Percentiles rank a stretch among this genome's conserved stretches.
Evolutionary conservation across 2,113 vertebrate genomes (phyloP).

Genomic region (Cynoglossus semilaevis): DNA sequence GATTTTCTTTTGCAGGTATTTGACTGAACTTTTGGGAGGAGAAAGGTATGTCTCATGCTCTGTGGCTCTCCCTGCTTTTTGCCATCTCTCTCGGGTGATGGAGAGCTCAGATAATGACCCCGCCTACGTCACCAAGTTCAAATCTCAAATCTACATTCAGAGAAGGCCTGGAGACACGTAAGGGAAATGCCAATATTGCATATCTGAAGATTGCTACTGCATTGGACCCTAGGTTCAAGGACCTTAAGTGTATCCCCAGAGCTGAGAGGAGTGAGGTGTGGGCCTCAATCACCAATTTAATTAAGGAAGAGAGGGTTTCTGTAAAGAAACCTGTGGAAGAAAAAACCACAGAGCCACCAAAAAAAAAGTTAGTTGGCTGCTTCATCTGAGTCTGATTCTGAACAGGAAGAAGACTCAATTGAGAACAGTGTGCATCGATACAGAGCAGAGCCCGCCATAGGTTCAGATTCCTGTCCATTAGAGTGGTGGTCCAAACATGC

Average conservation of each 20-base stretch:
- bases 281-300: too few relatives aligned
- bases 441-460: constrained; percentile 4
- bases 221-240: too few relatives aligned
- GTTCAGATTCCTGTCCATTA: too few relatives aligned
- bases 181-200: not conserved
- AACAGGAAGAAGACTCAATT: not conserved
- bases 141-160: not conserved
- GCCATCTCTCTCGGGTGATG: not conserved
- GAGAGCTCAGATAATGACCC: not conserved
- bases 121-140: not conserved
- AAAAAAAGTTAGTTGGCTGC: not conserved
- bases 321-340: not conserved
- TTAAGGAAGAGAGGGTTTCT: not conserved
- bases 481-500: too few relatives aligned
- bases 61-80: not conserved
- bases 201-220: too few relatives aligned
- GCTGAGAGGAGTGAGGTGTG: too few relatives aligned
- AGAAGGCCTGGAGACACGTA: not conserved
- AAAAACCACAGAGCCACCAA: not conserved
- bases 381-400: constrained; percentile 1
- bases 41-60: not conserved
- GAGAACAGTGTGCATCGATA: not conserved
- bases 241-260: too few relatives aligned
- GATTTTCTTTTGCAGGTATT: not conserved
- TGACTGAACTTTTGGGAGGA: not conserved